Evolutionary conservation across 1,140 invertebrate species (phyloP), one percentile per base, ranked within the genome.

Genomic region (Heliconius hermathena): DNA sequence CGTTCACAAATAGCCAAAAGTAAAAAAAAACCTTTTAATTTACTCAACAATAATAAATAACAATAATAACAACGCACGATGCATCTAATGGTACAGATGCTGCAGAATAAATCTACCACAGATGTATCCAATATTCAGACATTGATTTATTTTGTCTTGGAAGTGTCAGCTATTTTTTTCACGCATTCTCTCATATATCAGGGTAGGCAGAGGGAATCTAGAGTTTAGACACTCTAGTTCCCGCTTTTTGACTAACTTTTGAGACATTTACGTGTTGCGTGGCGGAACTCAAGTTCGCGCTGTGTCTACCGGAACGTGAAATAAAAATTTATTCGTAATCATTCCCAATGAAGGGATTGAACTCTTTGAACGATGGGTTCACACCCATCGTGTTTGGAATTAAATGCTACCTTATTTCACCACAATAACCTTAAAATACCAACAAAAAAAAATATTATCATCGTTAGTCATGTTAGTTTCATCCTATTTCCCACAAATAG

Each of bases 51-150:
- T 66, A 66, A 66, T 66, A 66, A 66, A 66, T 26, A 66, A 66
- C 57, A 66, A 66, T 29, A 66, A 66, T 22, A 66, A 66, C 60
- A 66, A 66, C 26, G 26, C n/a, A 29, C 60, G 60, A 66, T 26
- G 60, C 60, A 66, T 66, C 60, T 66, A 66, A 66, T 66, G 60
- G 60, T 26, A 66, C 60, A 66, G 60, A 66, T 66, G 60, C 60
- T 66, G 60, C 60, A 66, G 29, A 66, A 66, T 66, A 66, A 66
- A 66, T 66, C 26, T 66, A 22, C 13, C 60, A 22, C 60, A 66
- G 60, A 66, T 66, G 60, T 66, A 29, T 9, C 60, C 13, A 66
- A 66, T 29, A 26, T 29, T 29, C 22, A 11, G 22, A 66, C 60
- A 6, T 0, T 66, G 60, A 66, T 11, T 66, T 66, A 66, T 66